Evolutionary conservation across 2,888 invertebrate species (phyloP), one percentile per base, ranked within the genome.

Genomic region (Callyntrura guangdongensis): DNA sequence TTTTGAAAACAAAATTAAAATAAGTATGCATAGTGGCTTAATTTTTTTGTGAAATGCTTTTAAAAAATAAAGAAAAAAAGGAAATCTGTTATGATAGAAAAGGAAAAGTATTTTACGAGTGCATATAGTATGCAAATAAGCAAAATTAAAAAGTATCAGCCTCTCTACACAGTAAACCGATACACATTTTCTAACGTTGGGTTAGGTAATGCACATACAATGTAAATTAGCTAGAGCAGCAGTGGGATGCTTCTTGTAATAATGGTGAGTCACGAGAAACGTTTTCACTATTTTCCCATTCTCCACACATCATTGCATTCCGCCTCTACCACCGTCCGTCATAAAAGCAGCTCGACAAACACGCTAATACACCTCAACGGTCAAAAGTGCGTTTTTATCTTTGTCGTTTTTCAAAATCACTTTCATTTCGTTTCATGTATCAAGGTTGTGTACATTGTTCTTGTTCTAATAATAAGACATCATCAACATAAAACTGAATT

Each of bases 341-440:
- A 45, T 8, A 9, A 1, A 12, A 8, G 47, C 47, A 45, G 25
- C 22, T 25, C 20, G 9, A 20, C 64, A 64, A 25, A 12, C 64
- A 6, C 17, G 0, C 11, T 72, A 47, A 36, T 36, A 11, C 17
- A 45, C 72, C 9, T 47, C 20, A 36, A 27, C 45, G 14, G 36
- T 45, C 36, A 69, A 36, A 36, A 64, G 64, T 25, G 12, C 8
- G 25, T 64, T 64, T 64, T 36, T 69, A 69, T 36, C 67, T 20
- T 36, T 74, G 74, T 74, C 74, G 25, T 74, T 74, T 74, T 47
- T 74, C 74, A 74, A 74, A 74, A 74, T 74, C 74, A 74, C 74
- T 74, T 74, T 74, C 74, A 74, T 74, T 74, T 47, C 9, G 47
- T 74, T 74, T 74, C 74, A 74, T 74, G 74, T 74, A 74, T 74